Base-by-base conservation (phyloP, 2,113 vertebrate genomes). In the Phrynosoma blainvillii region DNA sequence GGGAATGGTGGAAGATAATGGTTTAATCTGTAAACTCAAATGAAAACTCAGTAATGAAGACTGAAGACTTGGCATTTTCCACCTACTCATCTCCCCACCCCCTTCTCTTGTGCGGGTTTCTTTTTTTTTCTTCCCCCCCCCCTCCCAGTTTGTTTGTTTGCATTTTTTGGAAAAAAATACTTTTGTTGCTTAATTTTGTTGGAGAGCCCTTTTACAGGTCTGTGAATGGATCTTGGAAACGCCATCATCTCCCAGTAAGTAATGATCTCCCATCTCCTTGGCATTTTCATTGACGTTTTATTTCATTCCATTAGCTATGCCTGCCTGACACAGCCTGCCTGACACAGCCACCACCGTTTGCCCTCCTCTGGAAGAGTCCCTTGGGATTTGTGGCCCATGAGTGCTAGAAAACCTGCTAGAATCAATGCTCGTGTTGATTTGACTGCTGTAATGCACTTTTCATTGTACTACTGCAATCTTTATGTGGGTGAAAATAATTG, bases 231-330 rank as follows among this genome's bases (percentile, higher is more conserved):
- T 87, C 92, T 88, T 30, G 16, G 86, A 91, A 90, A 70, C 13
- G 75, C 89, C 82, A 25, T 85, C 42, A 0, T 59, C 70, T 20
- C 78, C 91, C 83, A 88, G 95, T 95, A 5, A 92, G 93, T 92
- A 91, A 52, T 88, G 65, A 54, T 75, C 76, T 54, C 78, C 73
- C 32, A 9, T 59, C 47, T 52, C 20, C 25, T 65, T 52, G n/a
- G 16, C 75, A 18, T 40, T 70, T 70, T 75, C 18, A 23, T 62
- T 62, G 18, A 25, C 56, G 42, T 70, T 47, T 52, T 76, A 4
- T 42, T 71, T 56, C 36, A 30, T 27, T n/a, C 36, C 14, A 47
- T 3, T 40, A 40, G 36, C 36, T 47, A 42, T 25, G 25, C 70
- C 20, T 25, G 14, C 71, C 23, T 27, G 18, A 42, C 21, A 6